A percentile compares a stretch with the other conserved stretches of the same genome.
phyloP scores from a whole-genome alignment of 1,140 invertebrate genomes.

The Cardiocondyla obscurior region DNA sequence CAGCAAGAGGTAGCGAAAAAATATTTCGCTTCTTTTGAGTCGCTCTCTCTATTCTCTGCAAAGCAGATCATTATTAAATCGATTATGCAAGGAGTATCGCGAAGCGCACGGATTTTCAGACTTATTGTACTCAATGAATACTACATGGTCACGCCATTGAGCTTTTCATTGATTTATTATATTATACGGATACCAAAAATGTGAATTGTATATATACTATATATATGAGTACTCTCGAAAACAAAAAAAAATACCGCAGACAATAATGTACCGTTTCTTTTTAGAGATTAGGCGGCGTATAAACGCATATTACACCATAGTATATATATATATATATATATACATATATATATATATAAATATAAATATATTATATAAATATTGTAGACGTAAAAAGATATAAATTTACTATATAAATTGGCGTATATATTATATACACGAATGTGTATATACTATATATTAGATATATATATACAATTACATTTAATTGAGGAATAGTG shows the following conservation, averaged over 20 bases:
- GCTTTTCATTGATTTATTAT: slow-evolving; percentile 80
- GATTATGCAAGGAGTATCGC: slow-evolving; percentile 37
- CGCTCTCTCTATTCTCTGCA: not conserved
- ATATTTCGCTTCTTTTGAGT: not conserved
- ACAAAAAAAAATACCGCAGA: slow-evolving; percentile 75
- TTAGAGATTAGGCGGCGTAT: slow-evolving; percentile 75
- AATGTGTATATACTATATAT: slow-evolving; percentile 47
- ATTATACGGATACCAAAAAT: slow-evolving; percentile 63
- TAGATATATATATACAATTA: slow-evolving; percentile 65
- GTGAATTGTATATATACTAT: slow-evolving; percentile 66
- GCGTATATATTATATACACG: slow-evolving; percentile 58
- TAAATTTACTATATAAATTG: slow-evolving; percentile 61
- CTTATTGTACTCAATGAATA: slow-evolving; percentile 72
- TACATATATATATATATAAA: no score
- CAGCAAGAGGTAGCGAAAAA: not conserved
- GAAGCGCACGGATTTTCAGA: slow-evolving; percentile 60
- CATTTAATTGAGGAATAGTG: slow-evolving; percentile 67
- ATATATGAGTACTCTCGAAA: slow-evolving; percentile 74
- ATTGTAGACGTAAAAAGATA: slow-evolving; percentile 52
- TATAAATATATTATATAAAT: slow-evolving; percentile 53
- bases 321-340: slow-evolving; percentile 55
- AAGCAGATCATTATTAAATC: not conserved
- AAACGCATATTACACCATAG: slow-evolving; percentile 70
- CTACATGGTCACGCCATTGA: slow-evolving; percentile 79
- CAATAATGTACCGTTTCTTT: slow-evolving; percentile 82